Percentiles rank a stretch among this genome's conserved stretches.
These are phyloP conservation scores for Atrina japonica DNA, from an alignment of 2,888 invertebrate genomes.

Conservation along the genomic window DNA sequence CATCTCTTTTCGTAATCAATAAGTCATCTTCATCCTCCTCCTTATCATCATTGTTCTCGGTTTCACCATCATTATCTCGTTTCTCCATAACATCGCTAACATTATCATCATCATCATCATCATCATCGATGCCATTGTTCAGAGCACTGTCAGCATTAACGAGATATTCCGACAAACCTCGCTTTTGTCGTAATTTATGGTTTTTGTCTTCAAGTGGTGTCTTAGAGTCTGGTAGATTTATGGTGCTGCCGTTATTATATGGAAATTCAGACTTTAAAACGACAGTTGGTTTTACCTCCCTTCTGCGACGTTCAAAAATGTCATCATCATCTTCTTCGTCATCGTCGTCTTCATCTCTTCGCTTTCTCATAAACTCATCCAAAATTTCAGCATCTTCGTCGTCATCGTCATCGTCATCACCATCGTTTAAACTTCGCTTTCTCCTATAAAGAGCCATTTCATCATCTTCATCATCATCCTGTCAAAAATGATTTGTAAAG, in stretches of 20 bases:
- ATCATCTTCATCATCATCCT: slow-evolving; percentile 20
- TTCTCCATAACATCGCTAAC: slow-evolving; percentile 1
- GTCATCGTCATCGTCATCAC: slow-evolving; percentile 1
- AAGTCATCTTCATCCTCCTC: too few relatives aligned
- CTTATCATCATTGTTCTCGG: background rate
- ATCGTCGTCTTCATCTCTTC: slow-evolving; percentile 13
- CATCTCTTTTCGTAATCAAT: background rate
- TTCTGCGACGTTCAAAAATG: background rate
- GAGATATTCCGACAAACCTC: background rate
- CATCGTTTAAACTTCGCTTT: background rate
- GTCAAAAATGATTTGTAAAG: too few relatives aligned
- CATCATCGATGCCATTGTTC: background rate
- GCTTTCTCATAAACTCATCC: slow-evolving; percentile 1
- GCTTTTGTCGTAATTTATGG: slow-evolving; percentile 8
- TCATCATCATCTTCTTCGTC: slow-evolving; percentile 20
- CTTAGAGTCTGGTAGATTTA: too few relatives aligned
- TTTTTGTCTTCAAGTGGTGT: background rate
- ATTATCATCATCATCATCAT: slow-evolving; percentile 4
- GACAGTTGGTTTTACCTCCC: too few relatives aligned
- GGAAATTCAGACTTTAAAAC: too few relatives aligned
- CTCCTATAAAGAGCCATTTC: background rate
- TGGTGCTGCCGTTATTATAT: too few relatives aligned
- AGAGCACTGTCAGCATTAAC: background rate
- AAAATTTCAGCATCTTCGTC: background rate
- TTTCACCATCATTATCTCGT: background rate